Evolutionary conservation across 1,140 invertebrate species (phyloP), one percentile per base, ranked within the genome.

Genomic region (Caenorhabditis latens): DNA sequence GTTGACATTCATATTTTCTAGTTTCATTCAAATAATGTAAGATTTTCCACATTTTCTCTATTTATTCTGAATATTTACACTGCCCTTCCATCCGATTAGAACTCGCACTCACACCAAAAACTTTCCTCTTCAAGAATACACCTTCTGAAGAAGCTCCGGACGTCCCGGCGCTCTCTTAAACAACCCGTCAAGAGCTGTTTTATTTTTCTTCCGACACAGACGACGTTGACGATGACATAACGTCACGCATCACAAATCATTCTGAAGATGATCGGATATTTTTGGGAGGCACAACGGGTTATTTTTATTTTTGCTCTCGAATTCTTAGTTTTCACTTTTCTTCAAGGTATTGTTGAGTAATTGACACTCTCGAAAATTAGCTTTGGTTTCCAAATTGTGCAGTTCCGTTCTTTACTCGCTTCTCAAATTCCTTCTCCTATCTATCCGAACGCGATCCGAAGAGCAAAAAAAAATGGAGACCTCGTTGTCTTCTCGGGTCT

Each of bases 361-460:
- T 40, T 14, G 61, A 63, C 61, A 63, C 61, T 14, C 32, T 58
- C 19, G 65, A 14, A 21, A 71, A 71, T 71, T 46, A 71, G 42
- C 11, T 65, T 65, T 42, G 63, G 63, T 16, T 32, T 32, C 42
- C n/a, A 71, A 71, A 71, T 71, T 71, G 65, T 71, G 65, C 65
- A 46, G 65, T 71, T 71, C 42, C 65, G 65, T 71, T 71, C 65
- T 71, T 71, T 71, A 43, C 9, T 42, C 65, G 19, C 24, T 43
- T 43, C 65, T 71, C 43, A 71, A 9, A 71, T 71, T 71, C 65
- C 61, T 71, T 71, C 42, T 48, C 16, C n/a, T 14, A 71, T 43
- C 65, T 21, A 79, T 50, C 71, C 71, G 71, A 79, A 79, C 71
- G 71, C 71, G n/a, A 79, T 24, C 46, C 71, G 71, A 71, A 65